A percentile compares a stretch with the other conserved stretches of the same genome.
Conservation (phyloP, 2,888 invertebrate species). For the Gari tellinella region DNA sequence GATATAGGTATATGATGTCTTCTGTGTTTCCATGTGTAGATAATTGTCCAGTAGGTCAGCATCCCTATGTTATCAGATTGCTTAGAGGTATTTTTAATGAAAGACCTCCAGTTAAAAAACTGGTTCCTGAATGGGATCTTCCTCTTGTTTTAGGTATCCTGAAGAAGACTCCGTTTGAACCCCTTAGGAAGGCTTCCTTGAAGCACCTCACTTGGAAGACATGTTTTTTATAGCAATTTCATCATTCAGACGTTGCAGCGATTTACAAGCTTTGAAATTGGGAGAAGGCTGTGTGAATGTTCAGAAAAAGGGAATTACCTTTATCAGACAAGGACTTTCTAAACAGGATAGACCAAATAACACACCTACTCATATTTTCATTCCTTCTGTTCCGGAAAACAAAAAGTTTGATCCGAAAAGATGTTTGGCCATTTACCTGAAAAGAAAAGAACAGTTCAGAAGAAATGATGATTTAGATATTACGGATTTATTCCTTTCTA, state of each 20-base stretch:
- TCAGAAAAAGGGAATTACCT: constrained; percentile 1
- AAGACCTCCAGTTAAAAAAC: constrained; percentile 8
- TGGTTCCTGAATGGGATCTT: constrained; percentile 37
- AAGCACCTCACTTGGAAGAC: constrained; percentile 20
- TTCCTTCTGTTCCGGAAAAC: constrained; percentile 12
- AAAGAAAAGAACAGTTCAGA: constrained; percentile 22
- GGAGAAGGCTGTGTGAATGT: constrained; percentile 15
- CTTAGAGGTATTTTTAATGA: constrained; percentile 26
- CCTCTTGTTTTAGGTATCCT: constrained; percentile 3
- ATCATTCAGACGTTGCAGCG: constrained; percentile 15
- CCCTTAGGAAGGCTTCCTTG: constrained; percentile 14
- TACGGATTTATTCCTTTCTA: constrained; percentile 13
- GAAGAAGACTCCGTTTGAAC: constrained; percentile 19
- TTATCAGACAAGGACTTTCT: not conserved
- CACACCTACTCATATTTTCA: constrained; percentile 16
- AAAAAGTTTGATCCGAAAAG: constrained; percentile 22
- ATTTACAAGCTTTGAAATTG: constrained; percentile 14
- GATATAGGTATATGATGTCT: constrained; percentile 34
- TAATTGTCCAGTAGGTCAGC: constrained; percentile 8
- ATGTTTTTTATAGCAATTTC: constrained; percentile 17
- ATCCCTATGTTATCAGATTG: constrained; percentile 12
- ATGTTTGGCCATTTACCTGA: constrained; percentile 15
- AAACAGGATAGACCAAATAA: constrained; percentile 28
- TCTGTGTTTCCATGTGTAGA: constrained; percentile 9
- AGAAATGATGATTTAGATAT: not conserved